phyloP scores from a whole-genome alignment of 2,797 vertebrate species.

The Notolepis coatsorum region DNA sequence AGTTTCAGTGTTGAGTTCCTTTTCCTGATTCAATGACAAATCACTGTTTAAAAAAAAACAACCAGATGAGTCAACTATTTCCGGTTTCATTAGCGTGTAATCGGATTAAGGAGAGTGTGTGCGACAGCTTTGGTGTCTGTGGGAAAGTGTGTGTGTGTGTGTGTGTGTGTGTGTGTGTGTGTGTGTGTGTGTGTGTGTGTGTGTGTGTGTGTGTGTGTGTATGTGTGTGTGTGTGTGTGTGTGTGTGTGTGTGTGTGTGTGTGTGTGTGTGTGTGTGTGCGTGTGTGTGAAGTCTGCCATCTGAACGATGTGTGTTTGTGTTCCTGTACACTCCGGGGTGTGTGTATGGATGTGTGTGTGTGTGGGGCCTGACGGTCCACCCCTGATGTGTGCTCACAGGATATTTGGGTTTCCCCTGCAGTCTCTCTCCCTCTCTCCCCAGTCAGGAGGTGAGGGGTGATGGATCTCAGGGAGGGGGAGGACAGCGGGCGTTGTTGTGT shows the following conservation, averaged over 20 bases:
- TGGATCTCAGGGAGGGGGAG: slow-evolving; percentile 69
- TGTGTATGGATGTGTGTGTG: slow-evolving; percentile 57
- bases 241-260: slow-evolving; percentile 4
- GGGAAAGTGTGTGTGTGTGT: neutral
- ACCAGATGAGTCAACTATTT: slow-evolving; percentile 38
- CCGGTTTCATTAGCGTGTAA: slow-evolving; percentile 30
- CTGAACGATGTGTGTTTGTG: slow-evolving; percentile 41
- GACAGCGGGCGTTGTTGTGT: slow-evolving; percentile 73
- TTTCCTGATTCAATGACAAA: slow-evolving; percentile 41
- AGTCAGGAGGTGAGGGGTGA: slow-evolving; percentile 79
- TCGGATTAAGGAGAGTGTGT: slow-evolving; percentile 25
- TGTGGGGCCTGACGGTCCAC: slow-evolving; percentile 51
- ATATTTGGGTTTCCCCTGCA: slow-evolving; percentile 76
- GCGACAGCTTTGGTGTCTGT: no score
- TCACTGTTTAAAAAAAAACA: slow-evolving; percentile 45
- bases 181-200: slow-evolving; percentile 35
- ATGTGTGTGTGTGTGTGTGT: no score
- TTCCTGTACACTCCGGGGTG: slow-evolving; percentile 46
- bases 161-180: neutral
- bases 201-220: slow-evolving; percentile 52
- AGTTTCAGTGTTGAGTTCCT: slow-evolving; percentile 19
- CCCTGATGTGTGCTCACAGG: slow-evolving; percentile 71
- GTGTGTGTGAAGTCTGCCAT: slow-evolving; percentile 22
- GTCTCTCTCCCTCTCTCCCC: slow-evolving; percentile 59
- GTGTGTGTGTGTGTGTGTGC: slow-evolving; percentile 15